phyloP scores from a whole-genome alignment of 2,888 invertebrate genomes.

The Esperia sulphurella region DNA sequence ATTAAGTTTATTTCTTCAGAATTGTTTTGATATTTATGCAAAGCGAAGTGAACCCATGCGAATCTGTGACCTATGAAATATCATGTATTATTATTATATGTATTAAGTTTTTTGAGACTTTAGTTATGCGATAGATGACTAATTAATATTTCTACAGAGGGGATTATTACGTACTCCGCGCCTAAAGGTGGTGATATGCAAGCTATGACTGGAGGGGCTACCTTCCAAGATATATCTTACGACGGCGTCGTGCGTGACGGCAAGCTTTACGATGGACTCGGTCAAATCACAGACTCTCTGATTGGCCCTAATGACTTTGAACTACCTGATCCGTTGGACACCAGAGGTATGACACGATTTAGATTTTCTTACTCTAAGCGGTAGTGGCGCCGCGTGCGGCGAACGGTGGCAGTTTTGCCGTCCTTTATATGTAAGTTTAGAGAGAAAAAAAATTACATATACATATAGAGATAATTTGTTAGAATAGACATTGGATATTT shows the following conservation, averaged over 20 bases:
- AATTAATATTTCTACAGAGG: constrained; percentile 75
- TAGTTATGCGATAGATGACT: constrained; percentile 26
- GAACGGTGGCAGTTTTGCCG: too few relatives aligned
- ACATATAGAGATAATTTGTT: too few relatives aligned
- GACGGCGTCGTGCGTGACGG: constrained; percentile 82
- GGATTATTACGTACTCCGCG: constrained; percentile 82
- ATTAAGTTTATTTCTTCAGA: too few relatives aligned
- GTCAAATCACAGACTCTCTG: constrained; percentile 89
- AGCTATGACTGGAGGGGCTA: constrained; percentile 82
- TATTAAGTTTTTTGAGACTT: not conserved
- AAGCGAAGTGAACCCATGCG: constrained; percentile 5
- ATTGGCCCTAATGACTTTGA: constrained; percentile 84
- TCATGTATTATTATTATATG: not conserved
- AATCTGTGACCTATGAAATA: not conserved
- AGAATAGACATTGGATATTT: too few relatives aligned
- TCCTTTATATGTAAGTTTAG: too few relatives aligned
- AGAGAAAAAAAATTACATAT: too few relatives aligned
- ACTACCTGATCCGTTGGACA: constrained; percentile 77
- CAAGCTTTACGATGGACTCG: constrained; percentile 84
- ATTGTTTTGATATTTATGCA: not conserved
- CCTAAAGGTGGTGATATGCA: constrained; percentile 82
- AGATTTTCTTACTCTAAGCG: too few relatives aligned
- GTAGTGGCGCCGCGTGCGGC: too few relatives aligned
- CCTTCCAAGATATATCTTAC: constrained; percentile 89
- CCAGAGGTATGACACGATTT: constrained; percentile 60